A percentile compares a stretch with the other conserved stretches of the same genome.
Conservation (phyloP, 2,888 invertebrate genomes). For the Ochlodes sylvanus region DNA sequence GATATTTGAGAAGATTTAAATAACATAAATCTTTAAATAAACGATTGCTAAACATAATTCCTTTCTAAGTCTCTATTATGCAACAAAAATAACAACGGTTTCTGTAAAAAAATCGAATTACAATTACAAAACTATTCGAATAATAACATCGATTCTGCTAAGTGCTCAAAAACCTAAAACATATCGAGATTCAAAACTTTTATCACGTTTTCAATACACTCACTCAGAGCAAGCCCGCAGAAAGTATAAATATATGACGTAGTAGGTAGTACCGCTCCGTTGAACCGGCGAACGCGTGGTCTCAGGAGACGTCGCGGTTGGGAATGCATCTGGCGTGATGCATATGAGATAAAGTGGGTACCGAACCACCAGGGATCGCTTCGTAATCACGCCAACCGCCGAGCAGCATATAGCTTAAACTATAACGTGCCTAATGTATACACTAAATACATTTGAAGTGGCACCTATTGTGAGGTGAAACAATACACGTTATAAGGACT, state of each 20-base stretch:
- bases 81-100: too few relatives aligned
- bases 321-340: constrained; percentile 71
- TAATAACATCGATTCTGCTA: background rate
- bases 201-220: background rate
- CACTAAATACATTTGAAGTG: constrained; percentile 20
- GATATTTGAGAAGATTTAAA: too few relatives aligned
- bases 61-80: too few relatives aligned
- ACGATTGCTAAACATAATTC: too few relatives aligned
- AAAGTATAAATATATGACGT: constrained; percentile 16
- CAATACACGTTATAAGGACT: background rate
- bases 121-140: too few relatives aligned
- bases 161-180: background rate
- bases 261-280: constrained; percentile 41
- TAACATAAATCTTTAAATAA: too few relatives aligned
- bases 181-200: constrained; percentile 33
- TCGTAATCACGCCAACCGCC: constrained; percentile 66
- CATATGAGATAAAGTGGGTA: constrained; percentile 70
- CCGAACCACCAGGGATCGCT: constrained; percentile 58
- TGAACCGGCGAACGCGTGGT: constrained; percentile 45
- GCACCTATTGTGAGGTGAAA: constrained; percentile 1
- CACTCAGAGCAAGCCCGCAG: background rate
- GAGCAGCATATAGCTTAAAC: constrained; percentile 29
- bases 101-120: too few relatives aligned
- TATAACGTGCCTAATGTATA: constrained; percentile 23
- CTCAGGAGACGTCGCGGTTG: constrained; percentile 58